Evolutionary conservation across 23 tunicate genomes (phyloP), one percentile per base, ranked within the genome.

Genomic region (Halocynthia aurantium): DNA sequence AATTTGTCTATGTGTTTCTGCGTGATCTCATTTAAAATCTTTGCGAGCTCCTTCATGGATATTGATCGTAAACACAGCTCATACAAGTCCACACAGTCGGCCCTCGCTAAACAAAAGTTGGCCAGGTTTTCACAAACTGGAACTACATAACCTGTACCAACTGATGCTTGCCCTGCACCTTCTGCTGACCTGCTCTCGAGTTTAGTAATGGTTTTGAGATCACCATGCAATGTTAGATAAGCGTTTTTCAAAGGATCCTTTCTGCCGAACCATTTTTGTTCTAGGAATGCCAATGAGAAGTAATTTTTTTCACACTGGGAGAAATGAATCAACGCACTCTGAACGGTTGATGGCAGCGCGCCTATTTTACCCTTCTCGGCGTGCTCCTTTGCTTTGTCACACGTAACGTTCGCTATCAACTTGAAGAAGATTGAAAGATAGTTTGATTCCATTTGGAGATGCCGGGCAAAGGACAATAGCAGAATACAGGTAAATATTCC

Each of bases 191-290:
- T 73, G n/a, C 61, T 53, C 20, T 80, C 81, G 17, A 71, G 81
- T 50, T 73, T 83, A 17, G 57, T 76, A 22, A 82, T 77, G 60
- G 52, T 75, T 61, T 77, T 53, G 58, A 88, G 78, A 18, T 57
- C 67, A 61, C 57, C 67, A 49, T 78, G 72, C 55, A 88, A 31
- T n/a, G 69, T 78, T 6, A 61, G 73, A 79, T 83, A 88, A 10
- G 84, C 79, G 55, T 68, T 88, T 88, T 78, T 78, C n/a, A 83
- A 72, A 56, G 84, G 80, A 69, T 88, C 95, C 61, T 68, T 67
- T 50, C 87, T 55, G 0, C 87, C 95, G 74, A 88, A 88, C 95
- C 95, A 88, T 72, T 83, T 78, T 57, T 88, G 95, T 66, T 88
- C 88, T 52, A 83, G 53, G 77, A 88, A 88, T 17, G 82, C 84